phyloP scores from a whole-genome alignment of 2,888 invertebrate species.

The Metellina segmentata region DNA sequence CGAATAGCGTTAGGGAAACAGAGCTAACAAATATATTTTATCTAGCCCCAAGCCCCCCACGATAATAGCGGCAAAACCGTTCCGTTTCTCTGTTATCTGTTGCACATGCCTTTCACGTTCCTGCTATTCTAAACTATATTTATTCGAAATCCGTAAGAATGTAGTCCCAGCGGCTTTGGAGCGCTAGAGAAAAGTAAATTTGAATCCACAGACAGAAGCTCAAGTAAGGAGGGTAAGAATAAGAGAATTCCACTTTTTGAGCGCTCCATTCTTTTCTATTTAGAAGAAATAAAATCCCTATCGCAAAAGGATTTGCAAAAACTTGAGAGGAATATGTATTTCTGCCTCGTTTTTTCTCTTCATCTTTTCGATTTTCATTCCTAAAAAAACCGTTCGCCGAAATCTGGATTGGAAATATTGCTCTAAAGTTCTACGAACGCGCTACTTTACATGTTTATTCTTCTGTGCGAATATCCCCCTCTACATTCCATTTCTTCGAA shows the following conservation, averaged over 20 bases:
- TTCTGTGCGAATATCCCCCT: slow-evolving; percentile 8
- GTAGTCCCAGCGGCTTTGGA: neutral
- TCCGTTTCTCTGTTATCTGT: neutral
- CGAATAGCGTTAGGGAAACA: too few species aligned
- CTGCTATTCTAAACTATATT: neutral
- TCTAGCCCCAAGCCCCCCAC: neutral
- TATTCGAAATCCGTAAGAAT: slow-evolving; percentile 18
- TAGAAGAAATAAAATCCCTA: slow-evolving; percentile 39
- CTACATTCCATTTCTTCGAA: neutral
- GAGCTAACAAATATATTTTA: neutral
- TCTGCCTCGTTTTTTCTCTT: slow-evolving; percentile 1
- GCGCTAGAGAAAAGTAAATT: slow-evolving; percentile 22
- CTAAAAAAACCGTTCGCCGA: slow-evolving; percentile 41
- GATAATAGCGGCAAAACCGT: neutral
- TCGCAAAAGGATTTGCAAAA: slow-evolving; percentile 35
- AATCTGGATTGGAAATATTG: slow-evolving; percentile 57
- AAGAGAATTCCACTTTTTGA: slow-evolving; percentile 18
- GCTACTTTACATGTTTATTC: slow-evolving; percentile 67
- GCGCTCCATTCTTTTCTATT: slow-evolving; percentile 33
- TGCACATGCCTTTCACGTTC: slow-evolving; percentile 2
- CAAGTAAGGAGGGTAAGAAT: neutral
- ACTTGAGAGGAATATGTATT: slow-evolving; percentile 40
- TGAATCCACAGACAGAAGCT: slow-evolving; percentile 6
- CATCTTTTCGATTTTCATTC: slow-evolving; percentile 27
- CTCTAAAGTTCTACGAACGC: slow-evolving; percentile 24